Base-by-base conservation (phyloP, 2,113 vertebrate genomes). In the Lophotis ruficrista region DNA sequence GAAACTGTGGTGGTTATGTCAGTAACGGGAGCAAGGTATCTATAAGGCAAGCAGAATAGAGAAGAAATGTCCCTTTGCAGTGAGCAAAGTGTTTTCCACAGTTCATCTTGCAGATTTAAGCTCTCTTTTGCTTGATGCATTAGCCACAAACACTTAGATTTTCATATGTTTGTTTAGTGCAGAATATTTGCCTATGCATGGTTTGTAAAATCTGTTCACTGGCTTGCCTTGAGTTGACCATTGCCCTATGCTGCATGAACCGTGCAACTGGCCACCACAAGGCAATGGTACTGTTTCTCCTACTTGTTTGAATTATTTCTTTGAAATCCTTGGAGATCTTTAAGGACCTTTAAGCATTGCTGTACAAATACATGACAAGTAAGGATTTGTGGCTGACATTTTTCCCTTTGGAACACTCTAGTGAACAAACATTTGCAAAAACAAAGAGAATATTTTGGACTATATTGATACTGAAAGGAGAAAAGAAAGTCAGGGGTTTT, bases 351-450 rank as follows among this genome's bases (percentile, higher is more conserved):
- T 94, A 91, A 91, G 48, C 35, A 31, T 18, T 88, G 38, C 86
- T 93, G 76, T 95, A 53, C 86, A 95, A 92, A 94, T 87, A 93
- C 15, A 23, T 58, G 27, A 17, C 75, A 64, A 92, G 41, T 83
- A 48, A 90, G 90, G 83, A 93, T 94, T 95, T 95, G 71, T 90
- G 30, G 56, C 72, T 93, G 94, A 93, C 90, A 96, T 96, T 96
- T 95, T 86, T 91, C 51, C 43, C 68, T 64, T 90, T 80, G 41
- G 70, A 96, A 90, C 79, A 54, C 92, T 91, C 48, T 77, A 54
- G 69, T 75, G 91, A 94, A 70, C 83, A 93, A 93, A 92, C 72
- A 56, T 85, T 72, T 76, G 56, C 16, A 24, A 91, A 92, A 86
- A 19, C 62, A 61, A 75, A 75, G 13, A 54, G 28, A 57, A 41